These are phyloP conservation scores for Drosophila nigrodunni DNA, from an alignment of 1,140 invertebrate genomes.

Conservation along the genomic window DNA sequence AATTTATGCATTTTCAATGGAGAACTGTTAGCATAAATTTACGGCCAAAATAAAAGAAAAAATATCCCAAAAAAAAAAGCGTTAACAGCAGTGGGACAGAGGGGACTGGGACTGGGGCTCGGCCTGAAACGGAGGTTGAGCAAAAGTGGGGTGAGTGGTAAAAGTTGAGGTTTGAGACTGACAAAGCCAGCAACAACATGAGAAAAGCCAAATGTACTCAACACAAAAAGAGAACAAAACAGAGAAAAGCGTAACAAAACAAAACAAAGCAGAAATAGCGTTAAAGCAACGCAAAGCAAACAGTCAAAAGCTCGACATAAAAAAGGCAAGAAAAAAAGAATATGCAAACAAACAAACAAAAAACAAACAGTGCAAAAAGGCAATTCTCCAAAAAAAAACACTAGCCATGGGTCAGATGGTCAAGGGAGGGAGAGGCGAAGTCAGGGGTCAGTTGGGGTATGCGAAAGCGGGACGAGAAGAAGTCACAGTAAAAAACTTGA, in stretches of 20 bases:
- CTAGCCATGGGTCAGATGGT: constrained; percentile 44
- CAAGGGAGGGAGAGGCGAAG: not conserved
- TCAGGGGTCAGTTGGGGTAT: not conserved
- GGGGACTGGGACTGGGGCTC: not conserved
- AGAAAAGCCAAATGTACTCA: constrained; percentile 39
- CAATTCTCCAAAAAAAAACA: constrained; percentile 56
- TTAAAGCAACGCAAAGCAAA: constrained; percentile 82
- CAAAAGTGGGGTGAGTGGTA: not conserved
- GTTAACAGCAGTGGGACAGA: constrained; percentile 36
- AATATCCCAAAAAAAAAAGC: constrained; percentile 16
- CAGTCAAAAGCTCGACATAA: constrained; percentile 69
- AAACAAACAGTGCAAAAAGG: constrained; percentile 77
- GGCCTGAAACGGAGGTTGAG: constrained; percentile 24
- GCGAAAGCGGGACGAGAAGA: not conserved
- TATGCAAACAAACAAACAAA: constrained; percentile 67
- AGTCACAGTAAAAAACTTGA: constrained; percentile 52
- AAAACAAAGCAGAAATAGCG: constrained; percentile 67
- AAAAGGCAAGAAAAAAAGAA: constrained; percentile 44
- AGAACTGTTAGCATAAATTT: constrained; percentile 84
- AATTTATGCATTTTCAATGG: constrained; percentile 84
- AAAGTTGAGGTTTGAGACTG: constrained; percentile 35
- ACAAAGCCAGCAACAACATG: constrained; percentile 31
- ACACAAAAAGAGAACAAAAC: constrained; percentile 53
- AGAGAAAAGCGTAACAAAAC: constrained; percentile 46
- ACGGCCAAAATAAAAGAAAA: constrained; percentile 62